Percentiles rank a stretch among this genome's conserved stretches.
Evolutionary conservation across 2,888 invertebrate genomes (phyloP).

Genomic region (Barypeithes pellucidus): DNA sequence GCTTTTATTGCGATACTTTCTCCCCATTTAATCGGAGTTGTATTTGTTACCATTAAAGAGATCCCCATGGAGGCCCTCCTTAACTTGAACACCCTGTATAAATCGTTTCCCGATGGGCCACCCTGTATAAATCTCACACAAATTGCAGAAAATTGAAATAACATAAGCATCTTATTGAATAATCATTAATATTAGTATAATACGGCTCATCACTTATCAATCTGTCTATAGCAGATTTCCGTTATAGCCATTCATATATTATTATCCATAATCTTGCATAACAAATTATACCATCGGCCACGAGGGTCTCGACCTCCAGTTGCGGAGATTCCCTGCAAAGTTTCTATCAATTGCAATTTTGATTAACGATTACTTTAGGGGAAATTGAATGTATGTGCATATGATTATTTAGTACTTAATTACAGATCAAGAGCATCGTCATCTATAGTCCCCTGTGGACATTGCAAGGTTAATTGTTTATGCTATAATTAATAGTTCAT

Average conservation of each 20-base stretch:
- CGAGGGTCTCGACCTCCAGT: slow-evolving; percentile 8
- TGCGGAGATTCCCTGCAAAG: slow-evolving; percentile 15
- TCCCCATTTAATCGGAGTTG: no score
- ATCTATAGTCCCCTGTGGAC: background rate
- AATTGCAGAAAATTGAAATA: background rate
- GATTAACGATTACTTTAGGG: slow-evolving; percentile 7
- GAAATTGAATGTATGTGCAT: background rate
- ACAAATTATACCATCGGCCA: background rate
- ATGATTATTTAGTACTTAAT: slow-evolving; percentile 8
- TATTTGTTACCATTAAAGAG: no score
- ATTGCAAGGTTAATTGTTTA: slow-evolving; percentile 3
- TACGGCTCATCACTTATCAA: no score
- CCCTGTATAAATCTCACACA: no score
- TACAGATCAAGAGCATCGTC: background rate
- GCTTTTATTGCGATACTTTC: no score
- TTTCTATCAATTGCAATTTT: slow-evolving; percentile 13
- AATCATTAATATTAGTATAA: no score
- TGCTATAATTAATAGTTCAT: no score
- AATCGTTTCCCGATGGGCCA: no score
- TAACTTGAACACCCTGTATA: no score
- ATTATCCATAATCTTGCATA: slow-evolving; percentile 18
- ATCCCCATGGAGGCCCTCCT: no score
- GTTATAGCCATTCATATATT: slow-evolving; percentile 5
- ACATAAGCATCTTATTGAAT: background rate
- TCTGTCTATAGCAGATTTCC: background rate